These are phyloP conservation scores for Maniola jurtina DNA, from an alignment of 1,140 invertebrate genomes.

Conservation along the genomic window DNA sequence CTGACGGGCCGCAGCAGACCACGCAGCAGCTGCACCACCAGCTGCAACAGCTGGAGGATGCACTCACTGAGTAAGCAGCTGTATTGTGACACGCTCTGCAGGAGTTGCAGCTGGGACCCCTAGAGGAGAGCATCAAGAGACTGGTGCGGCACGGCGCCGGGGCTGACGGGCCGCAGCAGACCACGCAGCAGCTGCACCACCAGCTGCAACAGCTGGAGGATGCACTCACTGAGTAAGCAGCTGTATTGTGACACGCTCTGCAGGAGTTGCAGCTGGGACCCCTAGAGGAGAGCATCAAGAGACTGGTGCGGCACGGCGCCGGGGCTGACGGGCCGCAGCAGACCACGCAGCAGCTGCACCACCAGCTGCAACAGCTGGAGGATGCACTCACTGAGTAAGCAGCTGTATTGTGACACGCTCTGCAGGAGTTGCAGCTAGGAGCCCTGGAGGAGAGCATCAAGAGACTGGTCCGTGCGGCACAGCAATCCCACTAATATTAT, in stretches of 20 bases:
- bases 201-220: conserved; percentile 86
- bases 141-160: conserved; percentile 47
- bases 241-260: not conserved
- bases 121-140: too few relatives aligned
- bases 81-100: not conserved
- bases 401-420: not conserved
- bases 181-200: conserved; percentile 83
- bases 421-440: not conserved
- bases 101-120: not conserved
- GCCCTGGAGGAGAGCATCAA: too few relatives aligned
- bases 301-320: conserved; percentile 34
- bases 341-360: conserved; percentile 83
- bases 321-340: conserved; percentile 76
- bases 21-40: conserved; percentile 85
- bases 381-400: conserved; percentile 38
- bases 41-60: conserved; percentile 84
- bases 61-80: conserved; percentile 2
- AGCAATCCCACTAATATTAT: too few relatives aligned
- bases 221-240: conserved; percentile 1
- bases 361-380: conserved; percentile 86
- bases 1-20: conserved; percentile 74
- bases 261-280: not conserved
- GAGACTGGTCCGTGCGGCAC: too few relatives aligned
- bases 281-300: too few relatives aligned
- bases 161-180: conserved; percentile 74